Percentiles rank a stretch among this genome's conserved stretches.
Evolutionary conservation across 1,140 invertebrate species (phyloP).

Genomic region (Philotrypesis tridentata): DNA sequence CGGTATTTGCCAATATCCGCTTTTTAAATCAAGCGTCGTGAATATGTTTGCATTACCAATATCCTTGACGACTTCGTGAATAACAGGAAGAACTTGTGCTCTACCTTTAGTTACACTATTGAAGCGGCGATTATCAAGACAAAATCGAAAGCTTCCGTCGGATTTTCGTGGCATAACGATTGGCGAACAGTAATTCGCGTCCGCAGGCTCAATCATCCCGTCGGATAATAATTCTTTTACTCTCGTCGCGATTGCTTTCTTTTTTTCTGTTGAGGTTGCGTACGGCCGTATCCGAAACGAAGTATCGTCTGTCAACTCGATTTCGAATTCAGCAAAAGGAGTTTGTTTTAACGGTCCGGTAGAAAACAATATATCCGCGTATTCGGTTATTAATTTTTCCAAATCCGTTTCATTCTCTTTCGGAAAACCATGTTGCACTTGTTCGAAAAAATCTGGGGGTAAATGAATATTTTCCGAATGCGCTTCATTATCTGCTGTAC

Average conservation of each 20-base stretch:
- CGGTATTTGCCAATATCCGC: conserved; percentile 66
- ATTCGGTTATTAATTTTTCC: not conserved
- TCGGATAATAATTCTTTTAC: conserved; percentile 50
- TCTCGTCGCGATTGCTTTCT: not conserved
- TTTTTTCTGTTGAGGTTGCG: not conserved
- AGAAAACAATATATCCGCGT: not conserved
- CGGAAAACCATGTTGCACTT: not conserved
- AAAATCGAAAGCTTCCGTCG: conserved; percentile 70
- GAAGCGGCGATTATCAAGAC: conserved; percentile 69
- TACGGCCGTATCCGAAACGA: not conserved
- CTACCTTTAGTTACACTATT: conserved; percentile 67
- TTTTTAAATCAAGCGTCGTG: conserved; percentile 59
- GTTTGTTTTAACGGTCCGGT: conserved; percentile 25
- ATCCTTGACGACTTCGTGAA: conserved; percentile 55
- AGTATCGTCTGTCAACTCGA: conserved; percentile 8
- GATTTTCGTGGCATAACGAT: conserved; percentile 62
- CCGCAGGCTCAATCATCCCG: conserved; percentile 56
- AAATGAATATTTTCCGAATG: not conserved
- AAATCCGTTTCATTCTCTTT: not conserved
- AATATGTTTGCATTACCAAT: conserved; percentile 53
- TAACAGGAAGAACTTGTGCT: conserved; percentile 53
- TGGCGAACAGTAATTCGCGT: conserved; percentile 61
- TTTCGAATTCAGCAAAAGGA: conserved; percentile 5
- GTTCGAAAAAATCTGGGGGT: not conserved
- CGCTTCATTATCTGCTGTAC: not conserved